Base-by-base conservation (phyloP, 1,140 invertebrate species). In the Brachionus paranguensis region DNA sequence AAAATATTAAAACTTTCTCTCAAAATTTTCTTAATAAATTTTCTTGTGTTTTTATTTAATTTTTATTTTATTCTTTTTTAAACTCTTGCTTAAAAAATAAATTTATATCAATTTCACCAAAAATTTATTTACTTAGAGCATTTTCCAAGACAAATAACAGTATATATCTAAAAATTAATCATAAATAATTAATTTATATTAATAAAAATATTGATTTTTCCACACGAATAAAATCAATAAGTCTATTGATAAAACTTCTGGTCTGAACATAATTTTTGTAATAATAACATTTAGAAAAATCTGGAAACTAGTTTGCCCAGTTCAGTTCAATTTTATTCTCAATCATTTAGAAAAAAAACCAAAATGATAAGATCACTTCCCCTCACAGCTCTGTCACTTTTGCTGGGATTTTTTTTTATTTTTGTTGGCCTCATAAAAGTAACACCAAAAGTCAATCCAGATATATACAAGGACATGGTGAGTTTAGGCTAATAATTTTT, bases 401-500 rank as follows among this genome's bases (percentile, higher is more conserved):
- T 97, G 41, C 90, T 97, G 86, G 96, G 96, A 76, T 91, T 98
- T 85, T 98, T 98, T 91, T 98, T 98, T 89, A 93, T 98, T 86
- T 96, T 97, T 89, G 94, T 97, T 84, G 96, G 96, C 65, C 93
- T 93, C 24, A 93, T 97, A 86, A 97, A 97, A 91, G 90, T 97
- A 74, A 94, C 95, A 84, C 95, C 95, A 85, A 92, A 93, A 85
- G 93, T 98, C 83, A 97, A 94, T 87, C 95, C 95, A 91, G 96
- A 98, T 89, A 92, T 98, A 78, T 95, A 98, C 89, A 96, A 95
- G 92, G 96, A 98, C 91, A 92, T 98, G 93, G 96, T 97, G 90
- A 93, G 93, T 91, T 85, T 84, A 41, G 84, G n/a, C 20, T 2
- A 7, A 47, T 14, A 24, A 70, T 5, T 4, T 55, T 68, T 14